Evolutionary conservation across 1,140 invertebrate species (phyloP).

Genomic region (Conopomorpha cramerella): DNA sequence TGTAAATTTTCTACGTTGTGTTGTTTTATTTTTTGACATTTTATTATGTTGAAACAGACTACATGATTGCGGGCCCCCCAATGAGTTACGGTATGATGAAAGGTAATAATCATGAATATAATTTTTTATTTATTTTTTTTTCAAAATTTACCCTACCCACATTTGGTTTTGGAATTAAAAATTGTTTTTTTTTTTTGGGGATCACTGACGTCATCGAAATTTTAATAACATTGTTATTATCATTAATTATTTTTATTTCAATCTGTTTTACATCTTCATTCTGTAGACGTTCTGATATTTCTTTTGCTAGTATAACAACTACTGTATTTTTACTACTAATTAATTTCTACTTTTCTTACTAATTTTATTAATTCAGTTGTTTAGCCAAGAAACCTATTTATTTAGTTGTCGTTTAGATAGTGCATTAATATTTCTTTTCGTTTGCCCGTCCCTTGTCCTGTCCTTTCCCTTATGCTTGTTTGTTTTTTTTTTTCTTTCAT

Average conservation of each 20-base stretch:
- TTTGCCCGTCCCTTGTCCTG: slow-evolving; percentile 29
- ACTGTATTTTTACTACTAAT: slow-evolving; percentile 28
- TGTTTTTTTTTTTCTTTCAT: slow-evolving; percentile 55
- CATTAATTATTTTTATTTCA: slow-evolving; percentile 13
- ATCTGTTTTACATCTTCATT: slow-evolving; percentile 14
- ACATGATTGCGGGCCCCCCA: slow-evolving; percentile 73
- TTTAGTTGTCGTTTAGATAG: too few relatives aligned
- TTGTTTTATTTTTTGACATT: slow-evolving; percentile 67
- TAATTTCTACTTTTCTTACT: slow-evolving; percentile 21
- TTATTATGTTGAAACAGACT: slow-evolving; percentile 67
- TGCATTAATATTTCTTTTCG: slow-evolving; percentile 39
- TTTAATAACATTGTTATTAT: too few relatives aligned
- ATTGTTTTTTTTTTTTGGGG: slow-evolving; percentile 41
- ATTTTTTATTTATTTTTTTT: slow-evolving; percentile 19
- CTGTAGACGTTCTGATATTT: slow-evolving; percentile 13
- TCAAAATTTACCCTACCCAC: slow-evolving; percentile 32
- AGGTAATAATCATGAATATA: slow-evolving; percentile 63
- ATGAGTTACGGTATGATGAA: slow-evolving; percentile 79
- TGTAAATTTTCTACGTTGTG: slow-evolving; percentile 39
- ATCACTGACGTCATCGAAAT: too few relatives aligned
- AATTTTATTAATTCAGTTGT: too few relatives aligned
- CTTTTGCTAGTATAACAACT: slow-evolving; percentile 30
- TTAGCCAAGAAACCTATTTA: too few relatives aligned
- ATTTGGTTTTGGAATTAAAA: slow-evolving; percentile 33
- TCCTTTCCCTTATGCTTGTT: slow-evolving; percentile 48